Percentiles rank a stretch among this genome's conserved stretches.
Evolutionary conservation across 2,888 invertebrate genomes (phyloP).

Genomic region (Hypomecis punctinalis): DNA sequence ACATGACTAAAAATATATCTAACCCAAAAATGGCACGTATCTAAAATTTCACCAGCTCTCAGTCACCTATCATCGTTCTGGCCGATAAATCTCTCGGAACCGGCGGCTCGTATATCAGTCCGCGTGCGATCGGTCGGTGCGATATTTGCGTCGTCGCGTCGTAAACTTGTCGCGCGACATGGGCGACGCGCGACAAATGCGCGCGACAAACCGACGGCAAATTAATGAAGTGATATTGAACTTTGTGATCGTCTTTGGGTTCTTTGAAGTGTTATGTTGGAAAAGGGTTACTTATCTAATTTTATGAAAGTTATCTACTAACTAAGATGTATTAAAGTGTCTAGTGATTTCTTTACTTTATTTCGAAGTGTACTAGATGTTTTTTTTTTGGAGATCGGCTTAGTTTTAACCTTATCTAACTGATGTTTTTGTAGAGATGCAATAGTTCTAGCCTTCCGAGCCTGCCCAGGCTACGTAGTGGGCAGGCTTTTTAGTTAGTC

Average conservation of each 20-base stretch:
- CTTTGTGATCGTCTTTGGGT: conserved; percentile 1
- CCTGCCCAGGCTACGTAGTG: no score
- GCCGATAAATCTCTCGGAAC: conserved; percentile 67
- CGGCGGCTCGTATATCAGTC: conserved; percentile 70
- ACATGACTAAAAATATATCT: not conserved
- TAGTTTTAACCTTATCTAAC: no score
- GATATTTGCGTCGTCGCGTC: conserved; percentile 76
- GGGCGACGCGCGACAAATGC: conserved; percentile 53
- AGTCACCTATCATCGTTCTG: conserved; percentile 52
- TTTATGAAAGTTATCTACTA: no score
- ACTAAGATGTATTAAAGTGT: no score
- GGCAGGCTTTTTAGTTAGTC: no score
- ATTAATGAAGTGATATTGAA: conserved; percentile 21
- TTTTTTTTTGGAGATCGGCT: no score
- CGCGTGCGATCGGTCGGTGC: conserved; percentile 60
- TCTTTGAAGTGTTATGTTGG: not conserved
- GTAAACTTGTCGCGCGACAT: conserved; percentile 69
- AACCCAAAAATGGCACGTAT: conserved; percentile 6
- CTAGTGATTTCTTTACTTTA: no score
- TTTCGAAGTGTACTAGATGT: no score
- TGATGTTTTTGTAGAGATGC: no score
- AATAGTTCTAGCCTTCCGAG: no score
- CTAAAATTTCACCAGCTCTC: conserved; percentile 19
- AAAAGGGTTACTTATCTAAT: not conserved
- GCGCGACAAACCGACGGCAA: conserved; percentile 45